Base-by-base conservation (phyloP, 1,140 invertebrate genomes). In the Luehdorfia chinensis region DNA sequence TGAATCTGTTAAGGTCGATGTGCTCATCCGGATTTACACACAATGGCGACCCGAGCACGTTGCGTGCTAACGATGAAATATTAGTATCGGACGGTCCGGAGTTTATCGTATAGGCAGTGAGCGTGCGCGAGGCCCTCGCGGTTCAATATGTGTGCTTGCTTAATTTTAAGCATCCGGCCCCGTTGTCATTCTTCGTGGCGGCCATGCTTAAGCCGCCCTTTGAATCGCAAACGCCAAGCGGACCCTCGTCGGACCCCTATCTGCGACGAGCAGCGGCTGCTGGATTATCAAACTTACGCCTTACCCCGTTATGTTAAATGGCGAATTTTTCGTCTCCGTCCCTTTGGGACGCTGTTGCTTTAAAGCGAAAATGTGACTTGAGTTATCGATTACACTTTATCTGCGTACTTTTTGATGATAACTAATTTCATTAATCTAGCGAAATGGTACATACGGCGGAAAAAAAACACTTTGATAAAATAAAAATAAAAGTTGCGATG, bases 41-140 rank as follows among this genome's bases (percentile, higher is more conserved):
- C 75, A 74, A 78, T 69, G 57, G 48, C 32, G 50, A 57, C 50
- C 11, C 51, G 55, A 52, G 33, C 52, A 55, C 56, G 57, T 66
- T 69, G 61, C 66, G 62, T 69, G 59, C 64, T 60, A 69, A 67
- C 66, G 57, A 69, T 75, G 59, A 74, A 63, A 72, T 74, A 74
- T 69, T 66, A 60, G 59, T 55, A 59, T 57, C 48, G 57, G 47
- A 39, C 53, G 51, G 58, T 41, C 36, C 36, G 41, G 30, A 47
- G 48, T 44, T n/a, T 64, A 59, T 63, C 63, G 68, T 56, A 49
- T 55, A 50, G 50, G 43, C 44, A 45, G 41, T 48, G 30, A 54
- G 34, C 53, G 36, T 50, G 59, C 54, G 61, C 59, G 49, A 55
- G 54, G 47, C 47, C 44, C 28, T 32, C 33, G 33, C 23, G 31